Evolutionary conservation across 2,888 invertebrate species (phyloP), one percentile per base, ranked within the genome.

Genomic region (Dynastes hyllus): DNA sequence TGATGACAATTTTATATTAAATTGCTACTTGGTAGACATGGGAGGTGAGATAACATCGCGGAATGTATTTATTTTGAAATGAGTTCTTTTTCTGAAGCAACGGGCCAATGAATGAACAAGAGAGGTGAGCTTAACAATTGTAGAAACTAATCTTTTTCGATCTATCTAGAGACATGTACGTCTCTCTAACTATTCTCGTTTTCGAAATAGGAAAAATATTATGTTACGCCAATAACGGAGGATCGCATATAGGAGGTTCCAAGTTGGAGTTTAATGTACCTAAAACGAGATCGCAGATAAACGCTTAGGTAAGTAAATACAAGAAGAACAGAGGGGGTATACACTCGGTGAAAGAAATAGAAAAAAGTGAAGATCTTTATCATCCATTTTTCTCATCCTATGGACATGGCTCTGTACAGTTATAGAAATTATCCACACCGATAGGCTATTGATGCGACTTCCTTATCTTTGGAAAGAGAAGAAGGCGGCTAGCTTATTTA

Each of bases 11-110:
- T 67, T 45, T 32, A 65, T 65, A 77, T 58, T 69, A 77, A 77
- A 77, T 77, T 77, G 77, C 77, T 77, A 77, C 77, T 77, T 69
- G 53, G 77, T 77, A 67, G 67, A 45, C 16, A 55, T 69, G n/a
- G 53, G n/a, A 16, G 53, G 53, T 13, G 53, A 45, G 77, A 77
- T 77, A 77, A 69, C 58, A 77, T 77, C 77, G 32, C 16, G 55
- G 32, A 45, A 29, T 65, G 65, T 69, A 55, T 77, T 77, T 77
- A 69, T 69, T 69, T 77, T 45, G 27, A 32, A 77, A 66, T 66
- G 53, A 67, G 29, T 40, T 55, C 66, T 27, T n/a, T 69, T 77
- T 40, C 16, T 29, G 32, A n/a, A n/a, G 53, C 53, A 53, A 53
- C 53, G 13, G 51, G n/a, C 16, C 16, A 16, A 53, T 53, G 53